Conservation (phyloP, 2,113 vertebrate genomes). For the Addax nasomaculatus region DNA sequence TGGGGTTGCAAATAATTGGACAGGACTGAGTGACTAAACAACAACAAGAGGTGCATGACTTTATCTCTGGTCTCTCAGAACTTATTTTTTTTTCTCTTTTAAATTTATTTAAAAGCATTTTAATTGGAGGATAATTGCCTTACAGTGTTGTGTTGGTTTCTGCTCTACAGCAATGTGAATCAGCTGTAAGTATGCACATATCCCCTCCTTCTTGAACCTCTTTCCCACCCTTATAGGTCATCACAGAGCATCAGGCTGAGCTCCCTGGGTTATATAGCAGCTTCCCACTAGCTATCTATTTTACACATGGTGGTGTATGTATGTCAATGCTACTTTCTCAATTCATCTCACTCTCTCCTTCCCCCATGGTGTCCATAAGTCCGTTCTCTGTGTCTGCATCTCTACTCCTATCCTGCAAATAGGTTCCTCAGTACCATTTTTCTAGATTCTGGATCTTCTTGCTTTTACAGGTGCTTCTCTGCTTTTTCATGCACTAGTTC, state of each 20-base stretch:
- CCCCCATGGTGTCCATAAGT: not conserved
- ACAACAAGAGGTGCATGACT: not conserved
- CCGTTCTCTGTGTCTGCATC: not conserved
- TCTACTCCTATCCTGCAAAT: not conserved
- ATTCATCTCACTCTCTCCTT: not conserved
- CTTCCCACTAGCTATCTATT: not conserved
- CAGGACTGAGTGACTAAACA: not conserved
- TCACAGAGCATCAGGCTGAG: not conserved
- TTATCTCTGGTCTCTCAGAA: not conserved
- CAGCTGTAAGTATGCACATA: not conserved
- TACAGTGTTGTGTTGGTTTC: not conserved
- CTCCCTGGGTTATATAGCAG: not conserved
- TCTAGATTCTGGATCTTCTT: conserved; percentile 69
- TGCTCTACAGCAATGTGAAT: not conserved
- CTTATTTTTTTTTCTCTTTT: not conserved
- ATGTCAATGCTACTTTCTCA: not conserved
- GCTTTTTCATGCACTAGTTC: conserved; percentile 75
- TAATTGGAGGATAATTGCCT: not conserved
- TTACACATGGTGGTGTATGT: not conserved
- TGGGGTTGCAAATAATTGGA: not conserved
- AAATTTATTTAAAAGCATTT: not conserved
- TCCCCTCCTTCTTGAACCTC: not conserved
- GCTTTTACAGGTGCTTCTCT: conserved; percentile 78
- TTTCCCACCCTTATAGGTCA: not conserved
- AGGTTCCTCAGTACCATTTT: not conserved